Base-by-base conservation (phyloP, 2,797 vertebrate species). In the Megalops cyprinoides region DNA sequence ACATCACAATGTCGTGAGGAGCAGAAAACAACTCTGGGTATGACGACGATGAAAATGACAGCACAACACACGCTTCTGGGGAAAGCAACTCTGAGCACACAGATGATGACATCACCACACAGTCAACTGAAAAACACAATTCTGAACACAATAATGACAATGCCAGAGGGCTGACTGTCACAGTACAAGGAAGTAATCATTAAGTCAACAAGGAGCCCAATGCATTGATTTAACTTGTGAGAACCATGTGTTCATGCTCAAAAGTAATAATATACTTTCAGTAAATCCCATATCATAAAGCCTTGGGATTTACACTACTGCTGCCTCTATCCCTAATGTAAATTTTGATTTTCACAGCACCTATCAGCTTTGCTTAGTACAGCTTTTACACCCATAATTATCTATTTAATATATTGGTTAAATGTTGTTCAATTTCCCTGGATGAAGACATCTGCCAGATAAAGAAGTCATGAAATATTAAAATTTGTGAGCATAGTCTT, bases 391-490 rank as follows among this genome's bases (percentile, higher is more conserved):
- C 15, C 67, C 12, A 39, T 67, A 18, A 37, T 12, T 67, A 4
- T 67, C 34, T 4, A 37, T 53, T 10, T 53, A 6, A n/a, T 67
- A 67, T 15, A 67, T 39, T 42, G 4, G 18, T 42, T n/a, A 39
- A 8, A 39, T 71, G 67, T 23, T 42, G 67, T 23, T 71, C 20
- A 71, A 44, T 0, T n/a, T n/a, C 15, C 37, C 65, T 69, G 65
- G 1, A 12, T 69, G 34, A 39, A 15, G 3, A 15, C 15, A 39
- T 69, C 34, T 42, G 37, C 20, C 10, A 42, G 23, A 42, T 71
- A 42, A 71, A 71, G 23, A 71, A n/a, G 67, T 71, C 42, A 71
- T 71, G 44, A 71, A 71, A 71, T 71, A 71, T 71, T 71, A n/a
- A 44, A 71, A 42, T 44, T 71, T 44, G 15, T 71, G 37, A 71